Conservation (phyloP, 2,797 vertebrate species). For the Cryptoblepharus egeriae region DNA sequence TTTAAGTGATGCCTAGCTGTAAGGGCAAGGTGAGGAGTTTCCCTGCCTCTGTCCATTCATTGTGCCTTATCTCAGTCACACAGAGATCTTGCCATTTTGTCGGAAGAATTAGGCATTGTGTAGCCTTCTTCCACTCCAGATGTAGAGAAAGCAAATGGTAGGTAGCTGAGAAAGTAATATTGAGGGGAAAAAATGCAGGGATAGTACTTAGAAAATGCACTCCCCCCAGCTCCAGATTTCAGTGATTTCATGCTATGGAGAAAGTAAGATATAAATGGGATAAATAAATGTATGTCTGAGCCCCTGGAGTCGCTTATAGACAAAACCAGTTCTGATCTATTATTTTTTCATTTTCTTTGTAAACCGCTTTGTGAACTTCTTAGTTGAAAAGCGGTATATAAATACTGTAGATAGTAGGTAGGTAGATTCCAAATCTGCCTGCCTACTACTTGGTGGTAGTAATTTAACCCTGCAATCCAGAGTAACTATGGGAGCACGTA, state of each 20-base stretch:
- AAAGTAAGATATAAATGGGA: neutral
- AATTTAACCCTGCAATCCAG: too few relatives aligned
- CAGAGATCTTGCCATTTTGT: neutral
- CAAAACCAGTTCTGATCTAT: slow-evolving; percentile 28
- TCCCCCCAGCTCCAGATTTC: neutral
- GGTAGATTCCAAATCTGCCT: neutral
- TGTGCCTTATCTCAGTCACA: neutral
- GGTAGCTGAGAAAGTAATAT: neutral
- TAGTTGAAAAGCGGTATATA: too few relatives aligned
- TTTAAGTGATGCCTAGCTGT: neutral
- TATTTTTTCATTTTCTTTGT: too few relatives aligned
- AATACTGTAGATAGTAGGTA: too few relatives aligned
- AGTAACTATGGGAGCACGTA: too few relatives aligned
- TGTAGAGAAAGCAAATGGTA: neutral
- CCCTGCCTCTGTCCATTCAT: neutral
- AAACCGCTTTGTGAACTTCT: too few relatives aligned
- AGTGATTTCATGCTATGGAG: neutral
- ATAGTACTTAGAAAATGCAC: too few relatives aligned
- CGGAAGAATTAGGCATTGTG: neutral
- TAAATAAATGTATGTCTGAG: neutral
- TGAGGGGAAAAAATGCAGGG: neutral
- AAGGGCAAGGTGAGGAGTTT: neutral
- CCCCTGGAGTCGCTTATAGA: neutral
- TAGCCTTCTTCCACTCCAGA: neutral
- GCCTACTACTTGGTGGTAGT: neutral